A percentile compares a stretch with the other conserved stretches of the same genome.
These are phyloP conservation scores for Brassicogethes aeneus DNA, from an alignment of 2,888 invertebrate genomes.

Conservation along the genomic window DNA sequence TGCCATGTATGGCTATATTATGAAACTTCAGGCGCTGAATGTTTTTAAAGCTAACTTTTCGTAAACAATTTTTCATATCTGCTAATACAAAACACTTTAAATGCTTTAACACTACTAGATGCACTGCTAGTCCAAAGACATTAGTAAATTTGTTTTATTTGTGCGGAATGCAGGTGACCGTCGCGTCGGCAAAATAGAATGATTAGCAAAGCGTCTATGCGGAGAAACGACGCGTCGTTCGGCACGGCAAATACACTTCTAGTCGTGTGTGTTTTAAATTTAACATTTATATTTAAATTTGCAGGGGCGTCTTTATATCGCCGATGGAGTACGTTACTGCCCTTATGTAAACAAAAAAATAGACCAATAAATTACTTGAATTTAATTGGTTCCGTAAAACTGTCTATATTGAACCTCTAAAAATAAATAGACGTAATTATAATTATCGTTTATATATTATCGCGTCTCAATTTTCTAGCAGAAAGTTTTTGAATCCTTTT, in stretches of 20 bases:
- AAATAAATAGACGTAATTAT: no score
- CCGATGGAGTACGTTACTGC: not conserved
- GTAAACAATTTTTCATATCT: not conserved
- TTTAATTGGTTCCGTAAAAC: no score
- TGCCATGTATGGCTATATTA: not conserved
- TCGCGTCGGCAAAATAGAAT: conserved; percentile 20
- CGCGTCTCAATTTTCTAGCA: no score
- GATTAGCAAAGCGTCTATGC: conserved; percentile 24
- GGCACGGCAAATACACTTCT: conserved; percentile 25
- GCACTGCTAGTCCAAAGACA: not conserved
- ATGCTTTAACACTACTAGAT: no score
- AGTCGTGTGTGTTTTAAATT: conserved; percentile 5
- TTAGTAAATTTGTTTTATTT: not conserved
- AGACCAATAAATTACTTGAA: no score
- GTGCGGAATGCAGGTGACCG: conserved; percentile 23
- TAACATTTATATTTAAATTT: not conserved
- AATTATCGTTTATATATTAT: no score
- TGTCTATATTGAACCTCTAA: no score
- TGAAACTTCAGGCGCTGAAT: not conserved
- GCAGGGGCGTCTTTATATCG: not conserved
- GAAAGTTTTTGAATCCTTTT: no score
- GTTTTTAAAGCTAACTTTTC: not conserved
- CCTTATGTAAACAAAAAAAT: no score
- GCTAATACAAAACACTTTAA: not conserved
- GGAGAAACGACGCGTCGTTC: conserved; percentile 28